A percentile compares a stretch with the other conserved stretches of the same genome.
Conservation (phyloP, 1,140 invertebrate species). For the Carposina sasakii region DNA sequence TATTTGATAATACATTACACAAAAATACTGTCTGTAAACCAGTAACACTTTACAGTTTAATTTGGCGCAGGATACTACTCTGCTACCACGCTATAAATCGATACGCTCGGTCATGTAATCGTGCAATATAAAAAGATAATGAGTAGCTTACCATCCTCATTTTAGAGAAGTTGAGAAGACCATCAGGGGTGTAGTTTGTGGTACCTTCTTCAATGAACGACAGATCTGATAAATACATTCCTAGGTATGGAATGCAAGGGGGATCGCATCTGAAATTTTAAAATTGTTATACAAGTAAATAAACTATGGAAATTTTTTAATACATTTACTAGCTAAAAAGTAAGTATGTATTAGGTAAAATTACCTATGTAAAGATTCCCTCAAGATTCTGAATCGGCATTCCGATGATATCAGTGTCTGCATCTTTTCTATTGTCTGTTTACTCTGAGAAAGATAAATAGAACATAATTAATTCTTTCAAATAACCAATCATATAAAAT, state of each 20-base stretch:
- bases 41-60: constrained; percentile 3
- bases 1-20: neutral
- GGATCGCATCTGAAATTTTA: constrained; percentile 83
- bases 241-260: constrained; percentile 94
- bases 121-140: too few relatives aligned
- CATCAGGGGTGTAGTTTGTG: constrained; percentile 92
- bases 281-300: neutral
- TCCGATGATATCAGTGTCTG: constrained; percentile 92
- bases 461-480: too few relatives aligned
- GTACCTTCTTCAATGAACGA: constrained; percentile 97
- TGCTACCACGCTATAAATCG: too few relatives aligned
- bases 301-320: neutral
- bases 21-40: neutral
- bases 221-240: constrained; percentile 93
- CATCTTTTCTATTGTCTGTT: constrained; percentile 89
- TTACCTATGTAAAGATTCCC: constrained; percentile 86
- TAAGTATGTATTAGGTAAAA: constrained; percentile 1
- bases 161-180: constrained; percentile 95
- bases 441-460: constrained; percentile 77
- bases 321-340: constrained; percentile 1
- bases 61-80: too few relatives aligned
- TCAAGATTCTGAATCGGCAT: constrained; percentile 88
- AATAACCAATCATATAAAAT: too few relatives aligned
- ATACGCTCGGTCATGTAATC: too few relatives aligned
- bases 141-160: constrained; percentile 90